Evolutionary conservation across 2,797 vertebrate species (phyloP), one percentile per base, ranked within the genome.

Genomic region (Parotocinclus haroldoi): DNA sequence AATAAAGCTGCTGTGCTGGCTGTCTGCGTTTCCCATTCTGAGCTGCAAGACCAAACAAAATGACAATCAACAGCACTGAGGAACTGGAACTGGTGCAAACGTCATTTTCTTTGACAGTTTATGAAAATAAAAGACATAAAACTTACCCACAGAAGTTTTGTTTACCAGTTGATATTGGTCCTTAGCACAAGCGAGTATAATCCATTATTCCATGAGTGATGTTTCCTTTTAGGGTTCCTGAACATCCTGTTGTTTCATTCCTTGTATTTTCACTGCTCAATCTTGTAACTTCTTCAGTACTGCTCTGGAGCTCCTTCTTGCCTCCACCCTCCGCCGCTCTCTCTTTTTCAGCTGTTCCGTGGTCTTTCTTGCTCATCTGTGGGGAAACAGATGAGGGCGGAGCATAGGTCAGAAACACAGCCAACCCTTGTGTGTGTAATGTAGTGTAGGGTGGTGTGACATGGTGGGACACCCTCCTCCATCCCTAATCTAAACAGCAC

Each of bases 21-120:
- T 98, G 84, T 98, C 95, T 12, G 94, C 85, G 86, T 98, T 98
- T 78, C 95, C 95, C 95, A 98, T 98, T 68, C 79, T 85, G 27
- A 84, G 82, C 86, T 89, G 77, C 37, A 46, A 63, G 16, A 69
- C 39, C 37, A 60, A 49, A 53, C 52, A 62, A 18, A 68, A 64
- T 36, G 11, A n/a, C 14, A 66, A 40, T 54, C 7, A 27, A 12
- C 37, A 51, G 27, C 4, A 13, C 12, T 45, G 3, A 36, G 40
- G 36, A 54, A 12, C 3, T 9, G 7, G 9, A 55, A 16, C 7
- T 48, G 13, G 17, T 42, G 10, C 11, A 49, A 13, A 52, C 14
- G 38, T n/a, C n/a, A 36, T 44, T n/a, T 46, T 7, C 7, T 19
- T 3, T 38, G 3, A 13, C 5, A 11, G 45, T 11, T 14, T 5